Evolutionary conservation across 2,113 vertebrate species (phyloP).

Genomic region (Ictalurus punctatus): DNA sequence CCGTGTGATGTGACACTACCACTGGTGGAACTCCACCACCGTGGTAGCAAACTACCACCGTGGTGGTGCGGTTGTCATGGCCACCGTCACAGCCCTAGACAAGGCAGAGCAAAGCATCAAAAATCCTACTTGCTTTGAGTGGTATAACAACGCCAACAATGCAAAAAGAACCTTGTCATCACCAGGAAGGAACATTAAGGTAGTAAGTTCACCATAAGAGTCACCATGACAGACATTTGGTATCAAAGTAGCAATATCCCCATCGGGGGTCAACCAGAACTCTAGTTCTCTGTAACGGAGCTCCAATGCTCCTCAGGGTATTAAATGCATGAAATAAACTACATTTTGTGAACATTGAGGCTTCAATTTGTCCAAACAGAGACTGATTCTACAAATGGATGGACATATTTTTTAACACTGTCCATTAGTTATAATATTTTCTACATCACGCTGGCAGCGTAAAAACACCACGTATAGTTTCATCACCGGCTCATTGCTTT

Average conservation of each 20-base stretch:
- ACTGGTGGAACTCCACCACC: too few species aligned
- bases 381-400: background rate
- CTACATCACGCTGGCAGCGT: background rate
- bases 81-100: too few species aligned
- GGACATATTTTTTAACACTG: background rate
- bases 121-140: background rate
- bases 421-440: background rate
- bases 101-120: background rate
- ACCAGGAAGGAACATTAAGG: background rate
- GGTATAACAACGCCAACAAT: constrained; percentile 7
- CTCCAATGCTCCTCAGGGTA: background rate
- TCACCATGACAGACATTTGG: constrained; percentile 32
- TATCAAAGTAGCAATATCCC: background rate
- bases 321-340: background rate
- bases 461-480: background rate
- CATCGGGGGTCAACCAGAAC: background rate
- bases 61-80: too few species aligned
- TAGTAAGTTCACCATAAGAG: constrained; percentile 2
- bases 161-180: background rate
- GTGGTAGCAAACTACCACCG: too few species aligned
- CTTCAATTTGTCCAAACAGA: background rate
- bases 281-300: background rate
- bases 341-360: background rate
- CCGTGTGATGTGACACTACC: too few species aligned
- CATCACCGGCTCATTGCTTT: background rate